Base-by-base conservation (phyloP, 1,140 invertebrate species). In the Marisa cornuarietis region DNA sequence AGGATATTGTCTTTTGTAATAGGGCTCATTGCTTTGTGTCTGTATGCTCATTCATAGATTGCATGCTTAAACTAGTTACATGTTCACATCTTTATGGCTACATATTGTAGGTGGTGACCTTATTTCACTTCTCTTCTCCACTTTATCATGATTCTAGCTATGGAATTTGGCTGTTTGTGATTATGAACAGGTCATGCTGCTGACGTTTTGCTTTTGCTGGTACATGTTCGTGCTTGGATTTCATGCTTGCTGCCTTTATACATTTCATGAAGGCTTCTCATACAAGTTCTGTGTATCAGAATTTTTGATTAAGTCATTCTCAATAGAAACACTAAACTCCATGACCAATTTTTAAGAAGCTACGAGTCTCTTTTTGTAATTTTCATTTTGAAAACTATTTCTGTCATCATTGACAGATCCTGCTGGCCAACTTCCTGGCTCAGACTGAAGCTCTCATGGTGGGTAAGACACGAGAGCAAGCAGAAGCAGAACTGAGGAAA, bases 361-460 rank as follows among this genome's bases (percentile, higher is more conserved):
- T 42, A 42, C 31, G 31, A 42, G 31, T 9, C 54, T 58, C 16
- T 58, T 18, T 58, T 18, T 58, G 54, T 58, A 11, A 14, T 4
- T 58, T 58, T 9, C 6, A 42, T 42, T 42, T 0, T 62, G 65
- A 42, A 24, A 72, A 72, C 51, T 31, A 72, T 42, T 81, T 31
- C n/a, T 76, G 71, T 58, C 54, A 58, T 42, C 31, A 2, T 42
- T 58, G 54, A 8, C 94, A 97, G 93, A 97, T 99, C 88, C 93
- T 99, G 71, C 91, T 99, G 66, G 96, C 98, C 0, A 99, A 99
- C 92, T 99, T 99, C 92, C 92, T 99, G 71, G 99, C 99, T 8
- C 99, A 99, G 93, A 99, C 98, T 13, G 98, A 99, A 81, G 91
- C 91, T 68, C 80, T 92, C 77, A 92, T 92, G 91, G 92, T 90